Conservation (phyloP, 2,888 invertebrate species). For the Escarpia spicata region DNA sequence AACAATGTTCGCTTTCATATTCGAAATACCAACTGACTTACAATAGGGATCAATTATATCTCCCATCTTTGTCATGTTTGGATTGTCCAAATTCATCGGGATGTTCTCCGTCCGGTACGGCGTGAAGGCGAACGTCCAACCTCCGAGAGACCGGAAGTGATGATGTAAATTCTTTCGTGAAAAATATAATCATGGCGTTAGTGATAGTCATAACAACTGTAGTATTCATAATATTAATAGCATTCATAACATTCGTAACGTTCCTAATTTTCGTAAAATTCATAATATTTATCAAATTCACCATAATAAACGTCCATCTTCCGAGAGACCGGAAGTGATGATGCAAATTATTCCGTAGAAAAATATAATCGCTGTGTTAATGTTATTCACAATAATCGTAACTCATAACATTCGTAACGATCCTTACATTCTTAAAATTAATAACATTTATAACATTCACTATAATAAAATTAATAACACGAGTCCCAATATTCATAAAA, state of each 20-base stretch:
- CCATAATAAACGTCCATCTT: slow-evolving; percentile 29
- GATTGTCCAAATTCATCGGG: slow-evolving; percentile 33
- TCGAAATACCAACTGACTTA: slow-evolving; percentile 21
- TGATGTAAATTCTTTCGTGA: slow-evolving; percentile 36
- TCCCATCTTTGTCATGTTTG: slow-evolving; percentile 26
- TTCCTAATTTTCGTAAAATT: background rate
- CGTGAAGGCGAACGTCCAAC: slow-evolving; percentile 38
- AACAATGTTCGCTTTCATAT: too few species aligned
- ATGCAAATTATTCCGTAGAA: slow-evolving; percentile 34
- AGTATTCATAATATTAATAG: background rate
- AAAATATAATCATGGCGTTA: background rate
- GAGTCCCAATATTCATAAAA: background rate
- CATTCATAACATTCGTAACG: background rate
- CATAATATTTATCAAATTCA: background rate
- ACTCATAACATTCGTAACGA: background rate
- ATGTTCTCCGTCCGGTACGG: slow-evolving; percentile 36
- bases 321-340: slow-evolving; percentile 35
- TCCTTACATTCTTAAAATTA: background rate
- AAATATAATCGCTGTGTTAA: background rate
- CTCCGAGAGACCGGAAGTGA: slow-evolving; percentile 34
- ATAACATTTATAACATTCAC: background rate
- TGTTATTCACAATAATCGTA: too few species aligned
- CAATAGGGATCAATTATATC: slow-evolving; percentile 33
- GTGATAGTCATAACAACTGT: too few species aligned
- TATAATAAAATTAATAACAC: too few species aligned